Conservation (phyloP, 1,140 invertebrate species). For the Aricia agestis region DNA sequence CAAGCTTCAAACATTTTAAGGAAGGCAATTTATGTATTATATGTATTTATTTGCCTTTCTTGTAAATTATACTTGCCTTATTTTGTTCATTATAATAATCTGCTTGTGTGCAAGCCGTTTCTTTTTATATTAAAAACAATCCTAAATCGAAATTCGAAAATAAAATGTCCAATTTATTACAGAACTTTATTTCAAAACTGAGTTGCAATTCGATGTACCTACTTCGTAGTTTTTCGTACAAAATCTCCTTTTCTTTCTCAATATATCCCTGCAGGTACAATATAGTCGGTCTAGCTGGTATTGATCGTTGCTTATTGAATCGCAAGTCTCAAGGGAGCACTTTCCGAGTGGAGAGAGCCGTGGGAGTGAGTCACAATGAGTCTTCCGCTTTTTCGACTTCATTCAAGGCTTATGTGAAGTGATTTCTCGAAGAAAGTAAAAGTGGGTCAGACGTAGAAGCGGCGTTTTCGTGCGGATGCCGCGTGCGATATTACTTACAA, state of each 20-base stretch:
- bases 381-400: slow-evolving; percentile 59
- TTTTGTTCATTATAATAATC: too few relatives aligned
- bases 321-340: slow-evolving; percentile 35
- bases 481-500: slow-evolving; percentile 29
- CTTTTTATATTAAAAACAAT: too few relatives aligned
- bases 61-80: too few relatives aligned
- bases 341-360: slow-evolving; percentile 55
- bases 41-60: too few relatives aligned
- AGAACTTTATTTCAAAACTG: too few relatives aligned
- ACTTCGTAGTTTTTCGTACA: too few relatives aligned
- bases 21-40: too few relatives aligned
- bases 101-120: too few relatives aligned
- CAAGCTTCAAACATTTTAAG: neutral
- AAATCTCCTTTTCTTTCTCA: neutral
- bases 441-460: slow-evolving; percentile 50
- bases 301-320: slow-evolving; percentile 3
- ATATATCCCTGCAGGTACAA: neutral
- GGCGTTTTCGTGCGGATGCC: slow-evolving; percentile 44
- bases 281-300: neutral
- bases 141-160: too few relatives aligned
- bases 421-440: slow-evolving; percentile 69
- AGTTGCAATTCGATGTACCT: too few relatives aligned
- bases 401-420: slow-evolving; percentile 61
- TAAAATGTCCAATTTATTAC: too few relatives aligned
- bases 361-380: slow-evolving; percentile 56